These are phyloP conservation scores for Cydia amplana DNA, from an alignment of 1,140 invertebrate species.

Conservation along the genomic window DNA sequence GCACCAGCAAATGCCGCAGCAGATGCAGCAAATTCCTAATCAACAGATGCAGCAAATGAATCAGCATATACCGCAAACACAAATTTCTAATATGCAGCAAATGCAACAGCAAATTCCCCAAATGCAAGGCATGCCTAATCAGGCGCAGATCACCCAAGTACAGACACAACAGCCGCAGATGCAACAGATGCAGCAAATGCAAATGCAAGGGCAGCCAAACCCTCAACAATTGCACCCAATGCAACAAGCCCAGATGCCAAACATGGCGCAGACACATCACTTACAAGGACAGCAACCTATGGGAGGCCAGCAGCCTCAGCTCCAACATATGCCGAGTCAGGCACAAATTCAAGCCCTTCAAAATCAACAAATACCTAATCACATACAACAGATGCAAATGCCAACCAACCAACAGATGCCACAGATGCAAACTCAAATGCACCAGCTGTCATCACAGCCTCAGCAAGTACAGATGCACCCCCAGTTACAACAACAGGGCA, in stretches of 20 bases:
- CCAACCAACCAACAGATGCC: constrained; percentile 73
- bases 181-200: constrained; percentile 78
- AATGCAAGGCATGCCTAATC: constrained; percentile 76
- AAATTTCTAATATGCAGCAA: constrained; percentile 75
- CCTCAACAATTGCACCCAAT: constrained; percentile 70
- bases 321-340: constrained; percentile 77
- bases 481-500: constrained; percentile 74
- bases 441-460: constrained; percentile 70
- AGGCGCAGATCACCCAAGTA: constrained; percentile 72
- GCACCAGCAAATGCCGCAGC: constrained; percentile 77
- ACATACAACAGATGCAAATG: constrained; percentile 78
- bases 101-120: constrained; percentile 77
- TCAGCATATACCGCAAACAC: constrained; percentile 73
- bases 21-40: constrained; percentile 76
- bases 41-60: constrained; percentile 78
- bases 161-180: constrained; percentile 74
- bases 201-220: constrained; percentile 75
- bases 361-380: constrained; percentile 76
- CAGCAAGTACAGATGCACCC: constrained; percentile 76
- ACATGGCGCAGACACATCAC: constrained; percentile 67
- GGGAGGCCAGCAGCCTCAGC: constrained; percentile 72
- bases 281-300: constrained; percentile 68
- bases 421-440: constrained; percentile 76
- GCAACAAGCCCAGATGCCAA: constrained; percentile 73
- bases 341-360: constrained; percentile 76